Evolutionary conservation across 2,888 invertebrate species (phyloP), one percentile per base, ranked within the genome.

Genomic region (Gerris lacustris): DNA sequence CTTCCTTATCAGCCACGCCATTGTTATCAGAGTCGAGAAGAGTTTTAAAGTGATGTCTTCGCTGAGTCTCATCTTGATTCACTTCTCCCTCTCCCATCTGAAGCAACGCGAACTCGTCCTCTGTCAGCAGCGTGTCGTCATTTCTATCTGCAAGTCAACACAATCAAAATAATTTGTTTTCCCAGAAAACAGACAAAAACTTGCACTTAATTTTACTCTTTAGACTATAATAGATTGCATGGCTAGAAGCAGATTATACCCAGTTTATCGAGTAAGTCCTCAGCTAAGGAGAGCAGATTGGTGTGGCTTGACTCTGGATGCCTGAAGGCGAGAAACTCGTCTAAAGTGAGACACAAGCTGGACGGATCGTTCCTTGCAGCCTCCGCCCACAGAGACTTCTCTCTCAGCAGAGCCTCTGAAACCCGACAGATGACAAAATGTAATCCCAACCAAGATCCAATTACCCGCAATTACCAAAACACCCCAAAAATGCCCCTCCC

Each of bases 251-350:
- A 31, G 31, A 4, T 31, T 31, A 31, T 79, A 86, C 86, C 87
- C 76, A 92, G 87, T 78, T 88, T 87, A 62, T 87, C 86, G 75
- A 91, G 83, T 6, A 92, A 82, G 78, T 91, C 91, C 75, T 90
- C 87, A 5, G 91, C 90, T 79, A 91, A 83, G 68, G 87, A 84
- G 44, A 87, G 78, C 55, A 90, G 82, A 77, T 87, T 87, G 6
- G 86, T 83, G 63, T 86, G 85, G 74, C 85, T 86, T 67, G 90
- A 90, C 80, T 93, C 93, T 0, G 92, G 92, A 81, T 93, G 92
- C 2, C 90, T 86, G 79, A 92, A 92, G 2, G 89, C 86, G 73
- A 91, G 81, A 79, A 91, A 91, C 79, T 92, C 92, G 76, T 89
- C 88, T 43, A 89, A 82, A 5, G 88, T 88, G 67, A 92, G 81